Base-by-base conservation (phyloP, 1,140 invertebrate species). In the Caenorhabditis brenneri region DNA sequence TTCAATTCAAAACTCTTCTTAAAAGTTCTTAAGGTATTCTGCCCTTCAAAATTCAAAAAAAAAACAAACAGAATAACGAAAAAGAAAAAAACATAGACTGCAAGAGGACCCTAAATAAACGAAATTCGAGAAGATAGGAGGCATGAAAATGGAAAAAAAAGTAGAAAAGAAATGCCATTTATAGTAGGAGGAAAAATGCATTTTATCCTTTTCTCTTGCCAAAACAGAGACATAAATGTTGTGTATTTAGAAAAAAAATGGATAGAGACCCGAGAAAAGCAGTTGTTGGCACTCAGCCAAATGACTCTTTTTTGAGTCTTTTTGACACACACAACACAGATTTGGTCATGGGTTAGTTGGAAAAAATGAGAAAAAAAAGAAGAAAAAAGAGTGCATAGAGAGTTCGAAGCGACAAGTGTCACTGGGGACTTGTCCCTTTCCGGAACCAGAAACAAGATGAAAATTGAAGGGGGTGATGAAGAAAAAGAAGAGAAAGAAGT, bases 251-350 rank as follows among this genome's bases (percentile, higher is more conserved):
- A 19, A 74, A 22, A 74, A 74, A 33, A 74, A 74, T 24, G 29
- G 65, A 74, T 42, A 42, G 65, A 74, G 65, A 74, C 33, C 24
- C 53, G 53, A 55, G 53, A 55, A 55, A 31, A 65, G 65, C 65
- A 74, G 65, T 74, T 74, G 65, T 74, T 74, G 65, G 65, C 65
- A 74, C 65, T 42, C 65, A 12, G 65, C 65, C 65, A 74, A 74
- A 74, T 74, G 33, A 74, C 65, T 74, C 65, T 74, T 65, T 55
- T 65, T 65, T 74, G 65, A 74, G 65, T 74, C 65, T 74, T 42
- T 74, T 74, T 74, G 65, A 36, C 65, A 42, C 65, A 74, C 65
- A 74, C 36, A 58, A 74, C 65, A 65, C 65, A 74, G 65, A 74
- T 74, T 74, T 74, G 65, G 65, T 74, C 65, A 74, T 74, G 65